phyloP scores from a whole-genome alignment of 1,140 invertebrate genomes.

The Ridgeia piscesae region DNA sequence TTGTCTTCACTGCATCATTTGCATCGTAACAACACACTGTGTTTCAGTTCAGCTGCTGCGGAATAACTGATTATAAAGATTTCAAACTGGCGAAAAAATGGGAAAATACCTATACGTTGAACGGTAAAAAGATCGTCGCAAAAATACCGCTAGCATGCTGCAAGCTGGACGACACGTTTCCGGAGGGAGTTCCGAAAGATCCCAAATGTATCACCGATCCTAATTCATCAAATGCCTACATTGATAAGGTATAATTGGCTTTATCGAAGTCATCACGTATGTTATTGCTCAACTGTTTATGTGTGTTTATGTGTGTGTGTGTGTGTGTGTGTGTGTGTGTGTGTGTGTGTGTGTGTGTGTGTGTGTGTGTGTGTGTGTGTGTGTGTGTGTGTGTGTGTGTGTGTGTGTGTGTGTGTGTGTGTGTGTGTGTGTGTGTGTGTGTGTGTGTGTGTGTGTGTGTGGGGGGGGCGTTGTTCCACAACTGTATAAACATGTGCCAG shows the following conservation, averaged over 20 bases:
- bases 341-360: slow-evolving; percentile 22
- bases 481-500: no score
- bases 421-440: background rate
- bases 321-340: slow-evolving; percentile 20
- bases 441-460: no score
- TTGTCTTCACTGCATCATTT: no score
- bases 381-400: slow-evolving; percentile 5
- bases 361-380: slow-evolving; percentile 21
- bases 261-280: background rate
- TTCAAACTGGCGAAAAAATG: background rate
- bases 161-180: background rate
- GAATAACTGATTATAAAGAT: background rate
- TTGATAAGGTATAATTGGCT: background rate
- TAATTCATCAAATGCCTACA: background rate
- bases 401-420: background rate
- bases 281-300: no score
- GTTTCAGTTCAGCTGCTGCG: background rate
- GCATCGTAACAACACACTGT: background rate
- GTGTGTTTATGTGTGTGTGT: no score
- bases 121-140: background rate
- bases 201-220: background rate
- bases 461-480: no score
- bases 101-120: background rate
- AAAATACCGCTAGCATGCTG: background rate
- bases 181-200: background rate